A percentile compares a stretch with the other conserved stretches of the same genome.
These are phyloP conservation scores for Cephus sareptanus DNA, from an alignment of 2,888 invertebrate species.

Conservation along the genomic window DNA sequence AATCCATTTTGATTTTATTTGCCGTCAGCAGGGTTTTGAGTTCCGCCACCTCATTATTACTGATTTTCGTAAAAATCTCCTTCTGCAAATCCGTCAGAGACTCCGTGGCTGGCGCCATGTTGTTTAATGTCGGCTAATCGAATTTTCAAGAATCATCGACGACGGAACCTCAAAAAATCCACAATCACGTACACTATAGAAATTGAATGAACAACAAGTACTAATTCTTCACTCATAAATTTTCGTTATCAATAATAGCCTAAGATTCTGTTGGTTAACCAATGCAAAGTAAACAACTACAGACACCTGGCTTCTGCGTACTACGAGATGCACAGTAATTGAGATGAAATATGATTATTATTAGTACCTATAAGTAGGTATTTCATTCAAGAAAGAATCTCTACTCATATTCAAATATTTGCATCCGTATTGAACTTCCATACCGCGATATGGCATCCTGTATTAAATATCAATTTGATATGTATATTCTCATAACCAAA, in stretches of 20 bases:
- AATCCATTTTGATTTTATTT: conserved; percentile 77
- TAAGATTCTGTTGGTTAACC: neutral
- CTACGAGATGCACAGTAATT: neutral
- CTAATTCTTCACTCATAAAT: neutral
- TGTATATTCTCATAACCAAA: too few relatives aligned
- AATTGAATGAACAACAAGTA: neutral
- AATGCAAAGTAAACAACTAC: neutral
- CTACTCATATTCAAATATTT: neutral
- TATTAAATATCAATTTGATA: too few relatives aligned
- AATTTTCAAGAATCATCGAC: neutral
- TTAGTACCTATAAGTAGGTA: neutral
- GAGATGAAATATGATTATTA: neutral
- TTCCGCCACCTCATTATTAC: conserved; percentile 75
- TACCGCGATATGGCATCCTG: too few relatives aligned
- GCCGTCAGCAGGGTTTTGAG: conserved; percentile 76
- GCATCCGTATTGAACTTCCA: too few relatives aligned
- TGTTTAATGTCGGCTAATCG: conserved; percentile 24
- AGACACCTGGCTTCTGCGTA: neutral
- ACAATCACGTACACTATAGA: neutral
- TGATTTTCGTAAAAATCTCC: conserved; percentile 79
- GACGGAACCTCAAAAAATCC: neutral
- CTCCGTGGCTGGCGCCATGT: conserved; percentile 42
- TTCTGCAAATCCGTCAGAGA: conserved; percentile 66
- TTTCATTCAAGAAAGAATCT: neutral
- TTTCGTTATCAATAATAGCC: neutral